Evolutionary conservation across 2,797 vertebrate genomes (phyloP).

Genomic region (Acipenser ruthenus): DNA sequence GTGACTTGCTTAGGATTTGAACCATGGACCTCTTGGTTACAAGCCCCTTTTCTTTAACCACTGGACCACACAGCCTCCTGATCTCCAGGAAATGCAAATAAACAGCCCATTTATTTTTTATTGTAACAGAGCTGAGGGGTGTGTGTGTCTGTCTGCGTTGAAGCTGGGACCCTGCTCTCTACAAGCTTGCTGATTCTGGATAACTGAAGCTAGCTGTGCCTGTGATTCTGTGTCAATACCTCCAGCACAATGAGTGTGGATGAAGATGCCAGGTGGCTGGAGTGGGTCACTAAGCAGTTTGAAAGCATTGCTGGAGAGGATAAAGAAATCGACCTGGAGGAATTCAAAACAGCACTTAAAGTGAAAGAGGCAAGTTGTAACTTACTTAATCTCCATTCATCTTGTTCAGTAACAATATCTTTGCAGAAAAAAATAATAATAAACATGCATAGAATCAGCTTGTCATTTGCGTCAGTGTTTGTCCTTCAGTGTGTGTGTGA

Average conservation of each 20-base stretch:
- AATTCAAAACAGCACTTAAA: conserved; percentile 73
- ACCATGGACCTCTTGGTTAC: too few species aligned
- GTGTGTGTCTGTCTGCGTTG: background rate
- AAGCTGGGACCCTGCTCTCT: background rate
- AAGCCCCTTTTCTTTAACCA: too few species aligned
- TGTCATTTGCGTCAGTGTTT: too few species aligned
- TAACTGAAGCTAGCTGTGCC: too few species aligned
- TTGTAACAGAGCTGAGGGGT: background rate
- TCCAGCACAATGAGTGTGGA: conserved; percentile 42
- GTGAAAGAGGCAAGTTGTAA: conserved; percentile 74
- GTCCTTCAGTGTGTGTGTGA: too few species aligned
- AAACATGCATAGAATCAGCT: too few species aligned
- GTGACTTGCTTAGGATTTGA: too few species aligned
- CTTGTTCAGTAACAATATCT: too few species aligned
- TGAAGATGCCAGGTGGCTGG: conserved; percentile 71
- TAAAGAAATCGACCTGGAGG: conserved; percentile 66
- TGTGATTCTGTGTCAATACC: background rate
- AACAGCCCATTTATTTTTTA: background rate
- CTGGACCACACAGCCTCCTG: too few species aligned
- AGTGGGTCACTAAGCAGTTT: conserved; percentile 74
- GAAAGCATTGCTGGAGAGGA: conserved; percentile 68
- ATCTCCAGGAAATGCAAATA: too few species aligned
- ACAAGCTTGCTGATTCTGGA: too few species aligned
- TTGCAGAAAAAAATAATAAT: too few species aligned
- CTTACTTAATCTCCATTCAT: background rate